Percentiles rank a stretch among this genome's conserved stretches.
phyloP scores from a whole-genome alignment of 2,888 invertebrate species.

The Listrodromus nycthemerus region DNA sequence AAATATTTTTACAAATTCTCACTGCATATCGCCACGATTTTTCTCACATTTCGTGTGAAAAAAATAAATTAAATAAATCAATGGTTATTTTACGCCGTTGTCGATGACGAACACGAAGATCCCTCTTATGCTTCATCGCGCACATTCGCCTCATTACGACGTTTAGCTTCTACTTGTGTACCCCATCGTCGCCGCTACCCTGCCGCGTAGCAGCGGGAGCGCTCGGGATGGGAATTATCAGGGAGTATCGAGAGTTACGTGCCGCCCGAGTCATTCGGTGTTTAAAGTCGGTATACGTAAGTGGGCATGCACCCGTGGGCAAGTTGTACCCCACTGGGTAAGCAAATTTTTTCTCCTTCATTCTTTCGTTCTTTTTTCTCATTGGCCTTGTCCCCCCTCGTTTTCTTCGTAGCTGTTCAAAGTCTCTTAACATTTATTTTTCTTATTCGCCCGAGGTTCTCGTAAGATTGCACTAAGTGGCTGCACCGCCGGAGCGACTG shows the following conservation, averaged over 20 bases:
- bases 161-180: slow-evolving; percentile 58
- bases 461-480: slow-evolving; percentile 46
- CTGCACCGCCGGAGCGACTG: slow-evolving; percentile 1
- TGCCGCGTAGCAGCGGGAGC: slow-evolving; percentile 40
- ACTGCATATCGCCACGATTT: too few relatives aligned
- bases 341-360: slow-evolving; percentile 61
- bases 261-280: slow-evolving; percentile 58
- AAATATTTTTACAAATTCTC: too few relatives aligned
- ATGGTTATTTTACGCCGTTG: not conserved
- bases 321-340: slow-evolving; percentile 41
- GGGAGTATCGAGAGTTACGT: slow-evolving; percentile 65
- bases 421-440: slow-evolving; percentile 6
- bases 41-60: too few relatives aligned
- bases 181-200: slow-evolving; percentile 21
- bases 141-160: slow-evolving; percentile 78
- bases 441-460: slow-evolving; percentile 13
- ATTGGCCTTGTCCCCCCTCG: slow-evolving; percentile 33
- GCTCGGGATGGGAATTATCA: slow-evolving; percentile 62
- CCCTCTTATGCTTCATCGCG: slow-evolving; percentile 65
- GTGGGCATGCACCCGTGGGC: slow-evolving; percentile 36
- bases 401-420: slow-evolving; percentile 27
- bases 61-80: not conserved
- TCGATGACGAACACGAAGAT: not conserved
- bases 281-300: slow-evolving; percentile 61
- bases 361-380: slow-evolving; percentile 40